A percentile compares a stretch with the other conserved stretches of the same genome.
Evolutionary conservation across 2,888 invertebrate species (phyloP).

Genomic region (Rhagophthalmus giganteus): DNA sequence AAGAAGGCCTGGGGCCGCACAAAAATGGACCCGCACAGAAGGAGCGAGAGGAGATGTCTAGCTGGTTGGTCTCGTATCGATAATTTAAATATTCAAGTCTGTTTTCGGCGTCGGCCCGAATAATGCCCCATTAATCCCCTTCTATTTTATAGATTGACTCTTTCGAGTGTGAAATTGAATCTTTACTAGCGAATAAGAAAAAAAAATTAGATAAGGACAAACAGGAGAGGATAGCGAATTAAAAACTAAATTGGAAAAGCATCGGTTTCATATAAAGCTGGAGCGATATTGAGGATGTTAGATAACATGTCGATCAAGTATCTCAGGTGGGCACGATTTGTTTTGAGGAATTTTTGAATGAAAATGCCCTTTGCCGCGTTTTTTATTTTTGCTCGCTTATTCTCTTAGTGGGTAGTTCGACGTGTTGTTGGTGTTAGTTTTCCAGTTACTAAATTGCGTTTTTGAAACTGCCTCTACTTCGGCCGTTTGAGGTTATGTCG

Average conservation of each 20-base stretch:
- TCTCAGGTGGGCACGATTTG: too few species aligned
- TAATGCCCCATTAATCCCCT: too few species aligned
- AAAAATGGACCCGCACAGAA: slow-evolving; percentile 98
- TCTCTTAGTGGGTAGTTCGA: too few species aligned
- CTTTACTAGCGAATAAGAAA: slow-evolving; percentile 89
- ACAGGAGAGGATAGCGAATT: slow-evolving; percentile 91
- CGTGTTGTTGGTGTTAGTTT: too few species aligned
- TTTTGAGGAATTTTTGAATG: too few species aligned
- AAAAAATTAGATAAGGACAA: slow-evolving; percentile 97
- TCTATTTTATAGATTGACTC: slow-evolving; percentile 84
- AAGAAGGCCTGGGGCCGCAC: slow-evolving; percentile 98
- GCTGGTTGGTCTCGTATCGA: slow-evolving; percentile 93
- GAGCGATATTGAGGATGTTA: slow-evolving; percentile 92
- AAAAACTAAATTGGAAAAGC: slow-evolving; percentile 88
- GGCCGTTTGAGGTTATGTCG: too few species aligned
- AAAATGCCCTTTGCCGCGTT: too few species aligned
- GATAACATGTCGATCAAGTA: slow-evolving; percentile 96
- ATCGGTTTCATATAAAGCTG: slow-evolving; percentile 98
- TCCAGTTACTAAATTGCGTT: too few species aligned
- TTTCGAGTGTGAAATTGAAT: slow-evolving; percentile 97
- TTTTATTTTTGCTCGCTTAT: too few species aligned
- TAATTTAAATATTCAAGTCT: slow-evolving; percentile 86
- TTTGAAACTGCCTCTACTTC: too few species aligned
- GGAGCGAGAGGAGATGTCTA: slow-evolving; percentile 93
- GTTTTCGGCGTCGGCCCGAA: too few species aligned